Evolutionary conservation across 2,797 vertebrate species (phyloP).

Genomic region (Schizopygopsis pylzovi): DNA sequence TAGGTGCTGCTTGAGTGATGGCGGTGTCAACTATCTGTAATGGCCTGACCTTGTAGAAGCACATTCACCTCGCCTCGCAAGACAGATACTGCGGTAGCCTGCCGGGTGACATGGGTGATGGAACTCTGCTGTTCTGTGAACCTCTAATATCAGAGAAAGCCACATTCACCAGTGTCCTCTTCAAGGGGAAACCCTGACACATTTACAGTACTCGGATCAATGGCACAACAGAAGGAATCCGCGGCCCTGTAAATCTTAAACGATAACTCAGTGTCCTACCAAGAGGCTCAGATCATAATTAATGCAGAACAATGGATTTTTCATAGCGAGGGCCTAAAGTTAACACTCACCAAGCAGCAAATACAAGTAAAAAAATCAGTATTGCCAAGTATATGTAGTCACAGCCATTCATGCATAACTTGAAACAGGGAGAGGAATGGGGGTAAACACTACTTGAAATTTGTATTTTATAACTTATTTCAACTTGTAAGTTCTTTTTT

Average conservation of each 20-base stretch:
- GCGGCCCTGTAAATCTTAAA: slow-evolving; percentile 16
- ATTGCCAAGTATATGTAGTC: not conserved
- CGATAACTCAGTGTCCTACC: not conserved
- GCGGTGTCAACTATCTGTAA: slow-evolving; percentile 49
- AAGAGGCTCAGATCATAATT: not conserved
- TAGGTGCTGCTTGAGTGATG: slow-evolving; percentile 54
- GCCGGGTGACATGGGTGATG: slow-evolving; percentile 14
- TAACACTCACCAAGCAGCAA: not conserved
- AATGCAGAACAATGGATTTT: slow-evolving; percentile 14
- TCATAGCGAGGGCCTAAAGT: not conserved
- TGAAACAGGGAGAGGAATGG: not conserved
- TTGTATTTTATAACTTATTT: not conserved
- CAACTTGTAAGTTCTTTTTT: not conserved
- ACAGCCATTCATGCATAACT: not conserved
- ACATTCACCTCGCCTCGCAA: slow-evolving; percentile 41
- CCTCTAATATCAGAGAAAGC: slow-evolving; percentile 28
- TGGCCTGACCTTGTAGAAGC: slow-evolving; percentile 60
- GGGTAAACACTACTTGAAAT: too few species aligned
- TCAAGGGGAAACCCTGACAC: slow-evolving; percentile 47
- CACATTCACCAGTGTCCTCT: slow-evolving; percentile 43
- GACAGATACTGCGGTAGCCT: slow-evolving; percentile 23
- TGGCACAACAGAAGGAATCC: not conserved
- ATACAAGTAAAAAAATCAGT: not conserved
- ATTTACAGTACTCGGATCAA: slow-evolving; percentile 35
- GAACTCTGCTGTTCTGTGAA: slow-evolving; percentile 13